phyloP scores from a whole-genome alignment of 1,140 invertebrate species.

The Diuraphis noxia region DNA sequence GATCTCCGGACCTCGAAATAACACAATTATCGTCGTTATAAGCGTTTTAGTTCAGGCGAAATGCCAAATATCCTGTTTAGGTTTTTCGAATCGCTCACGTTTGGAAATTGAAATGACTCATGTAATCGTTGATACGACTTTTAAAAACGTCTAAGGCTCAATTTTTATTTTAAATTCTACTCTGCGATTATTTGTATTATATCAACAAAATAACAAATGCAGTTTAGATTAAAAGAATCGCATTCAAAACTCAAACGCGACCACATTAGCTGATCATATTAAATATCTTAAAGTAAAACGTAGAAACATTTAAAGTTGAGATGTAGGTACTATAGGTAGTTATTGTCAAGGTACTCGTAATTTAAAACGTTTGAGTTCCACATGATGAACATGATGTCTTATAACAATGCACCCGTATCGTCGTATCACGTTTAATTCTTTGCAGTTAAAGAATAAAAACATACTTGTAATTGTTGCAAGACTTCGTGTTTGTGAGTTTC shows the following conservation, averaged over 20 bases:
- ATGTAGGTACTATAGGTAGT: no score
- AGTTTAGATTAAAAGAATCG: background rate
- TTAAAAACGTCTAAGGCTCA: background rate
- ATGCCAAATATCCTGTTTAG: constrained; percentile 5
- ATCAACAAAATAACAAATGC: background rate
- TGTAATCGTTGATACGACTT: background rate
- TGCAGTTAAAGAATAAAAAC: background rate
- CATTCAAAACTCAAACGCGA: background rate
- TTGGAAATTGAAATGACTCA: background rate
- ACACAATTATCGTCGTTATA: background rate
- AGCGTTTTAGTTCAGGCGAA: background rate
- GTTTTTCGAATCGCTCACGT: background rate
- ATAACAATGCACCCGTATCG: background rate
- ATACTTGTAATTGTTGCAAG: constrained; percentile 60
- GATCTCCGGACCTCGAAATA: background rate
- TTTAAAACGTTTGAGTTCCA: background rate
- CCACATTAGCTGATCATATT: background rate
- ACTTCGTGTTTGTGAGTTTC: constrained; percentile 61
- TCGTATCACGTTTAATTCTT: constrained; percentile 6
- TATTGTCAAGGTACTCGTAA: background rate
- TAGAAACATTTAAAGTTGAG: background rate
- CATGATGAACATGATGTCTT: background rate
- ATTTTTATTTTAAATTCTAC: background rate
- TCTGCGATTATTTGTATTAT: background rate
- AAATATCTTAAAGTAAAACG: background rate